Evolutionary conservation across 64 coral and sea anemone species (phyloP), one percentile per base, ranked within the genome.

Genomic region (Acropora yongei): DNA sequence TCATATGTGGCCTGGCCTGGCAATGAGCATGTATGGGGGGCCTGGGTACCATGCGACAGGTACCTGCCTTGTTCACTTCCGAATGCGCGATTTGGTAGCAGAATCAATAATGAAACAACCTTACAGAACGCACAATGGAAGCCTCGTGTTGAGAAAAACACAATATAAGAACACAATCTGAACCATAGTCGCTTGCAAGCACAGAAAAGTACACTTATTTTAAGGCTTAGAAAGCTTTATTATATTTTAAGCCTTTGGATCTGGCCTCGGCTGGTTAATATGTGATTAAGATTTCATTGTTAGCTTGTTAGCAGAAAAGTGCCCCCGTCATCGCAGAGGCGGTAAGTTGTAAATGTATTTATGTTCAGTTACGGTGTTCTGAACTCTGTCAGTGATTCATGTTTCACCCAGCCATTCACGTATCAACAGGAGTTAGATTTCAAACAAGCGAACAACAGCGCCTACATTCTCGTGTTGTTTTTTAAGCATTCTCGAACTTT

Each of bases 91-190:
- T 48, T 78, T 47, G 13, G 51, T 55, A 55, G 10, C 51, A 55
- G 6, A 47, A 85, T 85, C 20, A 85, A 85, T 85, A 71, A 85
- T 85, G 18, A 85, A 85, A 72, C 16, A 30, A 68, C 65, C 68
- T 43, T 49, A 45, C 42, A 18, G 17, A 45, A 44, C 58, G 65
- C 61, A 85, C 82, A 85, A 85, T 85, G 8, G 41, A 71, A 85
- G 49, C 82, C 82, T 85, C 82, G 82, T 85, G 82, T 47, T 48
- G 30, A 17, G 14, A 83, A 12, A 18, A 41, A 45, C 2, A 20
- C 48, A 43, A 72, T 46, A 51, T 85, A 6, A 85, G 68, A 71
- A 72, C 82, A 69, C 39, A 47, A 20, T 69, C 69, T 17, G 6
- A 19, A 47, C 44, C 30, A 30, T 49, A 16, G 5, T 78, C 75